Conservation (phyloP, 2,888 invertebrate species). For the Campoletis raptor region DNA sequence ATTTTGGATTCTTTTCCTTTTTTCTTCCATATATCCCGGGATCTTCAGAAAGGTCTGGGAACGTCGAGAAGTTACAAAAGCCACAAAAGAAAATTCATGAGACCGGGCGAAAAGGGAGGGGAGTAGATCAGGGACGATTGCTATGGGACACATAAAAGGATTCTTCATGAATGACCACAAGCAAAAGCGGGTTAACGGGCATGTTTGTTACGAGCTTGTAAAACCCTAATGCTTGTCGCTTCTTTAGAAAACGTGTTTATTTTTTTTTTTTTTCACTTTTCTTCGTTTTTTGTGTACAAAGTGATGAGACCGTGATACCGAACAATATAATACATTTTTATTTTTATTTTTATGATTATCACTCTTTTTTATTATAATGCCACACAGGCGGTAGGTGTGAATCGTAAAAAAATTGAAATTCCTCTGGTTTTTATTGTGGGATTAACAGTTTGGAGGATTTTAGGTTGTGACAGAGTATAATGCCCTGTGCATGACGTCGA, state of each 20-base stretch:
- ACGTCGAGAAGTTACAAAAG: slow-evolving; percentile 40
- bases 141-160: slow-evolving; percentile 48
- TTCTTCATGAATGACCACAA: slow-evolving; percentile 62
- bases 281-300: background rate
- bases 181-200: slow-evolving; percentile 52
- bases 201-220: slow-evolving; percentile 33
- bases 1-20: background rate
- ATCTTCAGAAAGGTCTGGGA: slow-evolving; percentile 45
- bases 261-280: slow-evolving; percentile 7
- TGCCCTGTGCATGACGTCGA: background rate
- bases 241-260: slow-evolving; percentile 26
- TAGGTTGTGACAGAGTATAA: background rate
- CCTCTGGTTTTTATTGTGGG: slow-evolving; percentile 26
- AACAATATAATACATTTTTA: slow-evolving; percentile 23
- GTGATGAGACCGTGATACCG: slow-evolving; percentile 34
- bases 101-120: background rate
- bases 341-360: background rate
- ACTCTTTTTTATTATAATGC: slow-evolving; percentile 36
- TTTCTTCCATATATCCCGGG: background rate
- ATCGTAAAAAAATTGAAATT: slow-evolving; percentile 56
- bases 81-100: slow-evolving; percentile 44
- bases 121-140: background rate
- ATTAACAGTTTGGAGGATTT: slow-evolving; percentile 2
- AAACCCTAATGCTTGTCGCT: slow-evolving; percentile 17
- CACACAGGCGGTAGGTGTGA: slow-evolving; percentile 48